Conservation (phyloP, 92 coral and sea anemone species). For the Bergia sp. region DNA sequence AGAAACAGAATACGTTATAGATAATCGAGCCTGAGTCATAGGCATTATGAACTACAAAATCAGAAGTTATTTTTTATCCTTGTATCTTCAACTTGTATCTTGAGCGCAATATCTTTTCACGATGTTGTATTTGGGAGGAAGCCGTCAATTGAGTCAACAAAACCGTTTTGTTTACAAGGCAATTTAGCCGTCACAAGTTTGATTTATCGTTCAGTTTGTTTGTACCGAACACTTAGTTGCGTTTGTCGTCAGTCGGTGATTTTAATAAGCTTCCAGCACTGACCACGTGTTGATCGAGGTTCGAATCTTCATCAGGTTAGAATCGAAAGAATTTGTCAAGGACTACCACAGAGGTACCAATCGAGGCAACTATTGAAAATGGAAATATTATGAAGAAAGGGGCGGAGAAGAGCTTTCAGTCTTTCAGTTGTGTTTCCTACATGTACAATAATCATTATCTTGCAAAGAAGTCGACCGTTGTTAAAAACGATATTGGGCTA, state of each 20-base stretch:
- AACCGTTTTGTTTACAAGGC: conserved; percentile 31
- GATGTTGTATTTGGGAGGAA: conserved; percentile 20
- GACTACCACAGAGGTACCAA: not conserved
- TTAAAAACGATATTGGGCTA: conserved; percentile 33
- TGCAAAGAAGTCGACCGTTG: conserved; percentile 26
- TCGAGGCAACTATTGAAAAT: conserved; percentile 8
- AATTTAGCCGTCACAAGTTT: conserved; percentile 26
- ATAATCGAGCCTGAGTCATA: not conserved
- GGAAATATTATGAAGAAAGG: not conserved
- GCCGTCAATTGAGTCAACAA: conserved; percentile 27
- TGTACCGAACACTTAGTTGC: not conserved
- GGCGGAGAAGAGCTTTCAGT: conserved; percentile 41
- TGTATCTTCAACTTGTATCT: not conserved
- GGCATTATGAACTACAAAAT: not conserved
- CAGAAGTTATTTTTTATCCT: not conserved
- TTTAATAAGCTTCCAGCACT: not conserved
- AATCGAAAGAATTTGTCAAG: conserved; percentile 19
- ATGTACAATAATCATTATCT: not conserved
- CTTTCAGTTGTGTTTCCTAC: conserved; percentile 15
- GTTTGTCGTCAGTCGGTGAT: not conserved
- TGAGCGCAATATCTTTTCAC: conserved; percentile 19
- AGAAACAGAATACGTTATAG: not conserved
- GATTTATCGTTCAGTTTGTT: conserved; percentile 19
- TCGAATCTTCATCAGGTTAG: not conserved
- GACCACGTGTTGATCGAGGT: conserved; percentile 24